These are phyloP conservation scores for Heliocidaris tuberculata DNA, from an alignment of 35 echinoderm and acorn worm genomes.

Conservation along the genomic window DNA sequence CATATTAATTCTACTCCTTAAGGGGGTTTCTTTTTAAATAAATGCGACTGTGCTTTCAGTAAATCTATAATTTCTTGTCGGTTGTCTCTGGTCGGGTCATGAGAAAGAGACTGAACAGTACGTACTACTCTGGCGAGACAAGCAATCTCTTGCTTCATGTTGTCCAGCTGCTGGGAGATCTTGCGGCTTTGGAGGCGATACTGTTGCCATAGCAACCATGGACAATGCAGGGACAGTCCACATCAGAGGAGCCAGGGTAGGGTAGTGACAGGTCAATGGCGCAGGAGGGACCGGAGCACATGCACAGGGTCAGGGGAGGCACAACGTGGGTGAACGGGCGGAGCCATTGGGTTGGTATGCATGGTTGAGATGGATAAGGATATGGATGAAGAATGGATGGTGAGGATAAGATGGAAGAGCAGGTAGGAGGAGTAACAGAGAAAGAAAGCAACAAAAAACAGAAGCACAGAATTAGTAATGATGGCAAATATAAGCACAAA, in stretches of 20 bases:
- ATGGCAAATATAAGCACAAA: not conserved
- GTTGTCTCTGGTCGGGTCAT: not conserved
- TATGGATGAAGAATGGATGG: not conserved
- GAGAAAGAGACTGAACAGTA: constrained; percentile 23
- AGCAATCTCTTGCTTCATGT: constrained; percentile 32
- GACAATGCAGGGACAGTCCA: not conserved
- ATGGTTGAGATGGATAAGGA: not conserved
- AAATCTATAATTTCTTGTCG: constrained; percentile 12
- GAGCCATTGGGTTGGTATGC: not conserved
- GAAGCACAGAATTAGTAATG: not conserved
- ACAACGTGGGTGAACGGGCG: not conserved
- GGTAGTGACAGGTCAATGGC: not conserved
- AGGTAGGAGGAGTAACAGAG: not conserved
- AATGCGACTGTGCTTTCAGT: not conserved
- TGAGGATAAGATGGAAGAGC: constrained; percentile 6
- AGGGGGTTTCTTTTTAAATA: not conserved
- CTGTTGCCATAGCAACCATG: constrained; percentile 29
- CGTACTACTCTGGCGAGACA: constrained; percentile 48
- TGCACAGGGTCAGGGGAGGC: not conserved
- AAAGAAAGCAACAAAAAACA: not conserved
- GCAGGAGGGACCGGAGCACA: constrained; percentile 6
- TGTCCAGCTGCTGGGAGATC: constrained; percentile 33
- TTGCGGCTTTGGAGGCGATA: constrained; percentile 49
- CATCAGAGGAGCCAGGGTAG: not conserved
- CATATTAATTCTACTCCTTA: no score